Evolutionary conservation across 2,888 invertebrate species (phyloP).

Genomic region (Phaedon cochleariae): DNA sequence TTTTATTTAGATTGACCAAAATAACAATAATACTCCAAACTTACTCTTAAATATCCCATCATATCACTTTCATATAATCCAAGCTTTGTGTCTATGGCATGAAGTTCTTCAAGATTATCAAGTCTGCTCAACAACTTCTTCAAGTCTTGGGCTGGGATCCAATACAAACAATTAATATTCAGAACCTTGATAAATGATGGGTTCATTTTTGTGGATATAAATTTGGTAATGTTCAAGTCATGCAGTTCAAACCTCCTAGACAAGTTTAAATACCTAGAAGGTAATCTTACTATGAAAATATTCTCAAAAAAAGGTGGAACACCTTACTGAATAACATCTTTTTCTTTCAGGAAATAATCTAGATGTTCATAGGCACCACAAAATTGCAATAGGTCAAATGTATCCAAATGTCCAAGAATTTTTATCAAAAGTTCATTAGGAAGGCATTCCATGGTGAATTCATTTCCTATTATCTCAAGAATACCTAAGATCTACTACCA

Average conservation of each 20-base stretch:
- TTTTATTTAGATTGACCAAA: too few species aligned
- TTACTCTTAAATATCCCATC: slow-evolving; percentile 28
- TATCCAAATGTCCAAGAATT: slow-evolving; percentile 19
- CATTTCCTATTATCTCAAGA: too few species aligned
- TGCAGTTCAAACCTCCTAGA: slow-evolving; percentile 28
- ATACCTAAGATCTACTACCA: too few species aligned
- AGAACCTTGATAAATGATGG: slow-evolving; percentile 25
- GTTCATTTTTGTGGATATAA: slow-evolving; percentile 28
- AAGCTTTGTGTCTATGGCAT: slow-evolving; percentile 36
- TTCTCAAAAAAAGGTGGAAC: too few species aligned
- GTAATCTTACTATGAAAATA: neutral
- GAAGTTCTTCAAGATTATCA: slow-evolving; percentile 29
- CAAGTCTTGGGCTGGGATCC: slow-evolving; percentile 33
- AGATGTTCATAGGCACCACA: slow-evolving; percentile 18
- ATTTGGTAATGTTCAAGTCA: slow-evolving; percentile 27
- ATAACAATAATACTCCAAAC: too few species aligned
- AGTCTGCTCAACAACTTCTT: slow-evolving; percentile 28
- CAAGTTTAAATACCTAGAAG: slow-evolving; percentile 23
- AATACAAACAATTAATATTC: slow-evolving; percentile 36
- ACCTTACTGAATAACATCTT: slow-evolving; percentile 20
- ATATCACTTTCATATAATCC: slow-evolving; percentile 24
- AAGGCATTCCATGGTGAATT: slow-evolving; percentile 24
- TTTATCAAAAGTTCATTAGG: slow-evolving; percentile 24
- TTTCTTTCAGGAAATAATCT: slow-evolving; percentile 23
- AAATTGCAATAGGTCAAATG: slow-evolving; percentile 27